Evolutionary conservation across 2,888 invertebrate species (phyloP), one percentile per base, ranked within the genome.

Genomic region (Heterodera filipjevi): DNA sequence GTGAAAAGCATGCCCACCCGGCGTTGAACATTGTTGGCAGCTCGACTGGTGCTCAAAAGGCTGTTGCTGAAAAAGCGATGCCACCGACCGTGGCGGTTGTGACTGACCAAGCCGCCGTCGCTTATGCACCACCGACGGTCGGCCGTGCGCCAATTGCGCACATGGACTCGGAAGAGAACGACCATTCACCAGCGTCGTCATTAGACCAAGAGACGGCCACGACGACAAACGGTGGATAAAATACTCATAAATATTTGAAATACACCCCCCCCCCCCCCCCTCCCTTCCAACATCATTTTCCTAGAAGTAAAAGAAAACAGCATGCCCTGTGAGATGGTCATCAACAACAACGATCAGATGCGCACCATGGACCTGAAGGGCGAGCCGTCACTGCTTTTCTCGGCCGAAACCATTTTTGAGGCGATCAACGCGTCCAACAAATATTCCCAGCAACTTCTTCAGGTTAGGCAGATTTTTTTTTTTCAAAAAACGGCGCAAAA

Each of bases 151-250:
- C 84, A n/a, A 84, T 82, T 64, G 82, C 84, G 30, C 81, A 82
- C 30, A 82, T 82, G 82, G 82, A 82, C 35, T 82, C 81, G 22
- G 82, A 84, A 66, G 82, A 82, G 59, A 82, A 82, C 59, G 68
- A 66, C 49, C 68, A 53, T 71, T 75, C 30, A 35, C 76, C 27
- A 75, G 14, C 49, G 0, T 30, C 30, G 12, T 27, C 59, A 3
- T 14, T 30, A n/a, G 64, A 46, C n/a, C 30, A 19, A 75, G n/a
- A 53, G 46, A 16, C 12, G n/a, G 12, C 53, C 10, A 49, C 16
- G 35, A 27, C 33, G 44, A 71, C 30, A 71, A 30, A 49, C 19
- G 30, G 49, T 71, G 35, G 35, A 32, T 30, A 44, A 10, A 71
- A 32, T 32, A 71, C 2, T 2, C 44, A 32, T 16, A 49, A 32